These are phyloP conservation scores for Tenthredo amoena DNA, from an alignment of 2,888 invertebrate genomes.

Conservation along the genomic window DNA sequence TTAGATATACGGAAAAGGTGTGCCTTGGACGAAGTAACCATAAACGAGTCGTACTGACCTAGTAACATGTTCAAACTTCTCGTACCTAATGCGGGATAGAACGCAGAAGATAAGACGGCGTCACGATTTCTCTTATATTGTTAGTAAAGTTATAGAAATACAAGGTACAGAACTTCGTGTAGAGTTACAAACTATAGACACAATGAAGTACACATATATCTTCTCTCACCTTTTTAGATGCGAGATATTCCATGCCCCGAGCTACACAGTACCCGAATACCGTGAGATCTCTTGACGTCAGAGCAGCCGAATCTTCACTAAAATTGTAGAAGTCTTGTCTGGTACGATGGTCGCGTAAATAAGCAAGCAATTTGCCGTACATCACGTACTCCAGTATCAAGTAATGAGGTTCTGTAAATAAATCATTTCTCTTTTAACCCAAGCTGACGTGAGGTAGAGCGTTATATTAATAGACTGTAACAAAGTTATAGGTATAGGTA, in stretches of 20 bases:
- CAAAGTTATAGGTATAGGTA: no score
- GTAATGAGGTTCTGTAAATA: conserved; percentile 87
- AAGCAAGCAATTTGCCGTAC: conserved; percentile 89
- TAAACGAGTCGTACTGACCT: conserved; percentile 35
- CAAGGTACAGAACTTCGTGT: background rate
- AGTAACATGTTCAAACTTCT: conserved; percentile 38
- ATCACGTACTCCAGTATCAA: conserved; percentile 93
- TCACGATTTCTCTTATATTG: conserved; percentile 24
- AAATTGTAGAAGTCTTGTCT: conserved; percentile 82
- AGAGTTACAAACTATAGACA: background rate
- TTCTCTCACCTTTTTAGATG: conserved; percentile 87
- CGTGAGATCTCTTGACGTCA: conserved; percentile 87
- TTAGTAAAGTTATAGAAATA: background rate
- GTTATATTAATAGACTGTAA: background rate
- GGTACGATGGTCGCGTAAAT: conserved; percentile 84
- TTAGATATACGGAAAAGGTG: conserved; percentile 21
- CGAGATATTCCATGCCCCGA: conserved; percentile 91
- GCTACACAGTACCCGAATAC: conserved; percentile 91
- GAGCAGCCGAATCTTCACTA: conserved; percentile 83
- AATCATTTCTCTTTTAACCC: background rate
- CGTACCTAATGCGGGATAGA: background rate
- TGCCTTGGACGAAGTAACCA: background rate
- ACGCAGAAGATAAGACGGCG: background rate
- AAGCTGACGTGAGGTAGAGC: background rate
- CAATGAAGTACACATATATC: background rate